These are phyloP conservation scores for Lobophora halterata DNA, from an alignment of 2,888 invertebrate genomes.

Conservation along the genomic window DNA sequence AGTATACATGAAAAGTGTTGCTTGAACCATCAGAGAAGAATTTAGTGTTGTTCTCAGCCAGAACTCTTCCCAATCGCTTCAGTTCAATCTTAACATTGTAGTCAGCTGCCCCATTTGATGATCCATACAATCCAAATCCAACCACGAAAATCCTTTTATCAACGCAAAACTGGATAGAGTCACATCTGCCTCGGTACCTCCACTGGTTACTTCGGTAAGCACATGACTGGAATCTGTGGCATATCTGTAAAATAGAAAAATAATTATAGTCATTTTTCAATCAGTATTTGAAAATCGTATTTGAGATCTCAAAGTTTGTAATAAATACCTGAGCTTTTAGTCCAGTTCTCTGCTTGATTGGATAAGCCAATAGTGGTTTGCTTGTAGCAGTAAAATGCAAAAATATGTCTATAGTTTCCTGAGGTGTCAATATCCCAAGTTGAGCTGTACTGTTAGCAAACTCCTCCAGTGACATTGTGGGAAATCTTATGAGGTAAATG, in stretches of 20 bases:
- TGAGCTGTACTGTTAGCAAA: constrained; percentile 98
- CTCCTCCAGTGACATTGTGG: constrained; percentile 94
- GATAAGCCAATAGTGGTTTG: constrained; percentile 92
- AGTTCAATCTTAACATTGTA: constrained; percentile 97
- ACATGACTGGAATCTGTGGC: constrained; percentile 97
- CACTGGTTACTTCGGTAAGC: constrained; percentile 98
- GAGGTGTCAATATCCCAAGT: constrained; percentile 93
- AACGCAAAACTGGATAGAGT: constrained; percentile 97
- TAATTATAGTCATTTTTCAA: background rate
- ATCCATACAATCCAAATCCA: constrained; percentile 97
- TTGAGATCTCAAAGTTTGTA: background rate
- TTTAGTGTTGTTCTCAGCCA: constrained; percentile 95
- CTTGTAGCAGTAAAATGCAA: constrained; percentile 95
- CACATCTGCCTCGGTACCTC: constrained; percentile 97
- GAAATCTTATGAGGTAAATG: constrained; percentile 93
- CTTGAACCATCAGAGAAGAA: constrained; percentile 98
- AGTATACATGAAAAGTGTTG: constrained; percentile 93
- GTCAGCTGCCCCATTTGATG: constrained; percentile 96
- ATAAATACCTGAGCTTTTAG: constrained; percentile 89
- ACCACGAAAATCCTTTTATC: constrained; percentile 97
- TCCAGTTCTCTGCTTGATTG: constrained; percentile 91
- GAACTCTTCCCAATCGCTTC: constrained; percentile 91
- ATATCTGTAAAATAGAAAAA: constrained; percentile 82
- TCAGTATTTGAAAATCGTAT: background rate
- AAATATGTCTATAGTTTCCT: constrained; percentile 97